Conservation (phyloP, 1,140 invertebrate genomes). For the Nasonia giraulti region DNA sequence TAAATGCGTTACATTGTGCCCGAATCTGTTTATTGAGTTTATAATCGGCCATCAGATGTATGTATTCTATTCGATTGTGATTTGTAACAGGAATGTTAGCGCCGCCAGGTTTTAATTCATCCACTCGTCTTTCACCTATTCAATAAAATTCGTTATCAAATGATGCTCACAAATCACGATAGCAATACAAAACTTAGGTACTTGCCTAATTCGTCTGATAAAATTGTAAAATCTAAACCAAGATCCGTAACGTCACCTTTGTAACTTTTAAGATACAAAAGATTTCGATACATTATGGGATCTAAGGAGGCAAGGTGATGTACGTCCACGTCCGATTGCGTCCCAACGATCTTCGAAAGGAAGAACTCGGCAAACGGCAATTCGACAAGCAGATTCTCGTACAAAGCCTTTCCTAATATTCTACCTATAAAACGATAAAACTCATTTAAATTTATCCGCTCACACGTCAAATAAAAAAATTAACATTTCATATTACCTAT, state of each 20-base stretch:
- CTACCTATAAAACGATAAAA: constrained; percentile 76
- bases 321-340: constrained; percentile 89
- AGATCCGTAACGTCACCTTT: constrained; percentile 86
- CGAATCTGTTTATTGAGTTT: constrained; percentile 95
- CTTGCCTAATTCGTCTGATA: constrained; percentile 85
- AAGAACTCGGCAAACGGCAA: constrained; percentile 95
- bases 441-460: not conserved
- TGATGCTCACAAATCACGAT: not conserved
- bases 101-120: constrained; percentile 94
- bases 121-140: constrained; percentile 87
- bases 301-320: constrained; percentile 95
- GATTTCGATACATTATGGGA: constrained; percentile 92
- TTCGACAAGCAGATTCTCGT: constrained; percentile 96
- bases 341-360: constrained; percentile 88
- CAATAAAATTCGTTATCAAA: not conserved
- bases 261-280: constrained; percentile 91
- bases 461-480: not conserved
- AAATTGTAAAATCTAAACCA: constrained; percentile 94
- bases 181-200: not conserved
- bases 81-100: constrained; percentile 92
- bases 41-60: constrained; percentile 96
- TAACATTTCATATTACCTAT: constrained; percentile 71
- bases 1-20: constrained; percentile 89
- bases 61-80: constrained; percentile 96
- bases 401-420: constrained; percentile 96